Evolutionary conservation across 2,113 vertebrate species (phyloP), one percentile per base, ranked within the genome.

Genomic region (Cairina moschata): DNA sequence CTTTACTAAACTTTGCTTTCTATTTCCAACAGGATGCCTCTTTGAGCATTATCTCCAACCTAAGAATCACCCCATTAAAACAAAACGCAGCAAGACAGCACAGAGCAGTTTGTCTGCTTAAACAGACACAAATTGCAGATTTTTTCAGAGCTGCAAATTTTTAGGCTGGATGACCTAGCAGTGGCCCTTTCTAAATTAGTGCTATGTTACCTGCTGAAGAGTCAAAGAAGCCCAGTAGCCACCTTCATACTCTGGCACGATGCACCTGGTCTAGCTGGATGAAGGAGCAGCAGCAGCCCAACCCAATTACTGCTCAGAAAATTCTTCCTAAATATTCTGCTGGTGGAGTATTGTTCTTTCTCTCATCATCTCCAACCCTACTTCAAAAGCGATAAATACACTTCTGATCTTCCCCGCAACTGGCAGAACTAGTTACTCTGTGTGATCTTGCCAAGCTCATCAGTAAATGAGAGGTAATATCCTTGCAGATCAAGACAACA

Each of bases 371-470:
- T 63, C 76, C 63, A 73, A 4, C 16, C 50, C 18, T 10, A 23
- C 21, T 87, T 31, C 26, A 18, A 1, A 93, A 73, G 31, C 0
- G 6, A 55, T 42, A 66, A 55, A 55, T 2, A 23, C 23, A 7
- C 42, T 79, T 82, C 75, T 52, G 63, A 48, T 11, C 16, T 60
- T 40, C 16, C 38, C 25, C 22, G 1, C 16, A 4, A 44, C 11
- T 0, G 8, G 22, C 16, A 77, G 11, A 67, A 67, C 4, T 6
- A 92, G 17, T 29, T 42, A 9, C 3, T 60, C 36, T 16, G 0
- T 6, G 23, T 0, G 0, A 25, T 31, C 44, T 48, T 3, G 14
- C 40, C 0, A 4, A 83, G 34, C 40, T 68, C 13, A 29, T 5
- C 1, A 1, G 13, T 29, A 38, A 76, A n/a, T 13, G 11, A 13